Conservation (phyloP, 1,140 invertebrate species). For the Dreissena rostriformis region DNA sequence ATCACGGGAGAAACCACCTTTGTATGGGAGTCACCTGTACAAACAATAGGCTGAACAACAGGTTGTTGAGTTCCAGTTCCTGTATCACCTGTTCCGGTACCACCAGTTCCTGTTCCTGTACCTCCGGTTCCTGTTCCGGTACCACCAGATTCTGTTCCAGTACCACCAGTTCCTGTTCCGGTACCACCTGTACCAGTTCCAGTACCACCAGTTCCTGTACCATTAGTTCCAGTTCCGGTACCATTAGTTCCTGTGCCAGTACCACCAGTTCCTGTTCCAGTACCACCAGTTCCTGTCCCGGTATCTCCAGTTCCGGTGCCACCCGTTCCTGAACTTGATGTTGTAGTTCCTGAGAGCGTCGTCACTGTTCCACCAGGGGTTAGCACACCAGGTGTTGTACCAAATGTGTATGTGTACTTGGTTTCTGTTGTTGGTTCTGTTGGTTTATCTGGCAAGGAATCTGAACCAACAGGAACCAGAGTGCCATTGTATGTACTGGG, state of each 20-base stretch:
- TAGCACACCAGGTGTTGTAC: neutral
- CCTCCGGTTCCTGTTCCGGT: neutral
- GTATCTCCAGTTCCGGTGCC: neutral
- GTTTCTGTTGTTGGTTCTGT: conserved; percentile 36
- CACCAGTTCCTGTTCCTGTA: neutral
- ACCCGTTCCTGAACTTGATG: neutral
- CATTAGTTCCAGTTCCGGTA: neutral
- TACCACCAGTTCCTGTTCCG: neutral
- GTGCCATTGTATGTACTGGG: conserved; percentile 29
- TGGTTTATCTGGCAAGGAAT: conserved; percentile 14
- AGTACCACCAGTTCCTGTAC: neutral
- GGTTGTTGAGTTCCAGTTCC: neutral
- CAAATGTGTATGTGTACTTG: conserved; percentile 36
- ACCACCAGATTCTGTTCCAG: neutral
- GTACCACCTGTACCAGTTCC: neutral
- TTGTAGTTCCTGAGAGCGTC: too few relatives aligned
- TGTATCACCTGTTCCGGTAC: neutral
- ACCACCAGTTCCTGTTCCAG: neutral
- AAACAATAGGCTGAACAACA: conserved; percentile 1
- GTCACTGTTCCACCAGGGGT: too few relatives aligned
- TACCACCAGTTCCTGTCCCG: neutral
- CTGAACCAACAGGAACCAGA: conserved; percentile 29
- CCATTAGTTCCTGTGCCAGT: neutral
- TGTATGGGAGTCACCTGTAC: conserved; percentile 35
- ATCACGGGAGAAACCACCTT: conserved; percentile 21